A percentile compares a stretch with the other conserved stretches of the same genome.
These are phyloP conservation scores for Zenarchopterus dispar DNA, from an alignment of 2,797 vertebrate genomes.

Conservation along the genomic window DNA sequence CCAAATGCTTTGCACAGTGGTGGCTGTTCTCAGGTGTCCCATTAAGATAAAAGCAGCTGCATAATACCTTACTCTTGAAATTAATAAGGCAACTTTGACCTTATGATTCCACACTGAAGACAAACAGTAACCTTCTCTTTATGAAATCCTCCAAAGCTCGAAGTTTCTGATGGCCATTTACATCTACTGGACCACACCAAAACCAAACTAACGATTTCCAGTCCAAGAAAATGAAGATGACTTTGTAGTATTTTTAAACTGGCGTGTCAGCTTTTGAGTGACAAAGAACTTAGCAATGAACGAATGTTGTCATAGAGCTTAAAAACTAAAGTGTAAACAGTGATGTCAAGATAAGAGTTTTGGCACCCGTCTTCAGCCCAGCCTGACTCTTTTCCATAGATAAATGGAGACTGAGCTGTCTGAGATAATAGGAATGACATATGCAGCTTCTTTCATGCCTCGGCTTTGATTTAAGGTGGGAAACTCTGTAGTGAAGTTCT, in stretches of 20 bases:
- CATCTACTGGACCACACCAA: neutral
- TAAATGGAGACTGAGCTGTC: conserved; percentile 21
- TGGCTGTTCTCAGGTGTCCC: neutral
- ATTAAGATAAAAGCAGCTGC: conserved; percentile 8
- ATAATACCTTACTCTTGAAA: neutral
- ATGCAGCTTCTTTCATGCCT: conserved; percentile 14
- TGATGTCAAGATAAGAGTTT: conserved; percentile 59
- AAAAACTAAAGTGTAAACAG: conserved; percentile 28
- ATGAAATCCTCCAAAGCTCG: neutral
- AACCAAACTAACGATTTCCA: neutral
- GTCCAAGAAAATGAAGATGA: neutral
- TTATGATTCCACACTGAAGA: neutral
- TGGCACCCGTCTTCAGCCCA: conserved; percentile 54
- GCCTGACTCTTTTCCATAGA: conserved; percentile 45
- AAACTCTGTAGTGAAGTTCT: conserved; percentile 2
- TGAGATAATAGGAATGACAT: conserved; percentile 47
- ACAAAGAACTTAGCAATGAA: conserved; percentile 2
- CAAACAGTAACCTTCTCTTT: neutral
- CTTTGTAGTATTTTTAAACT: neutral
- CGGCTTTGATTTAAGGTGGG: neutral
- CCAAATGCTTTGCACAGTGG: conserved; percentile 4
- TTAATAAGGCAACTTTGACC: neutral
- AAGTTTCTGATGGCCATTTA: neutral
- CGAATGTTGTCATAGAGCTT: conserved; percentile 22
- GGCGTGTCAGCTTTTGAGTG: conserved; percentile 22